Percentiles rank a stretch among this genome's conserved stretches.
Conservation (phyloP, 2,888 invertebrate species). For the Tenthredo scrophulariae region DNA sequence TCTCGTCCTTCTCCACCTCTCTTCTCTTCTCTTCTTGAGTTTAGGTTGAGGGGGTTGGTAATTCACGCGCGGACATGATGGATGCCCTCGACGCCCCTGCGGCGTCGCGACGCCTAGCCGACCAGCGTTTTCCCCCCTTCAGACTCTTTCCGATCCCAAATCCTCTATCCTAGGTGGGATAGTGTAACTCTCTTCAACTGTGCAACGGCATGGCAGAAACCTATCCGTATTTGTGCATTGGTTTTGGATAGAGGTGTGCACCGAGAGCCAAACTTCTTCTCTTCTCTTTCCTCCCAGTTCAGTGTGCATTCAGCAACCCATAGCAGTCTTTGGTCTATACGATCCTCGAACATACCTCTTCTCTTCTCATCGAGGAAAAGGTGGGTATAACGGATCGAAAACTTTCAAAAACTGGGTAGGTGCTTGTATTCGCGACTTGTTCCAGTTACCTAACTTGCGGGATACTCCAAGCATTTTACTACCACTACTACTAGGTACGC, state of each 20-base stretch:
- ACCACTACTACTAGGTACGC: not conserved
- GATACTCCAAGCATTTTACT: not conserved
- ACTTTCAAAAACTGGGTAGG: slow-evolving; percentile 42
- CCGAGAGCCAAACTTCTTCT: not conserved
- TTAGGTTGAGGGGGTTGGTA: slow-evolving; percentile 67
- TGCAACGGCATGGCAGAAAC: not conserved
- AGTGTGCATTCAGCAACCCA: not conserved
- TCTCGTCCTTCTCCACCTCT: not conserved
- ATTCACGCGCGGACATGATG: slow-evolving; percentile 75
- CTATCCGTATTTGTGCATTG: not conserved
- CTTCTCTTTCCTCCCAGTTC: not conserved
- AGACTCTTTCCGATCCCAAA: not conserved
- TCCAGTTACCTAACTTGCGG: slow-evolving; percentile 34
- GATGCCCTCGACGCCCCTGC: slow-evolving; percentile 74
- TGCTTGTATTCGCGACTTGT: slow-evolving; percentile 48
- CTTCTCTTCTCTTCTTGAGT: slow-evolving; percentile 55
- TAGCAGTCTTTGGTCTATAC: not conserved
- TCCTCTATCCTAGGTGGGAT: not conserved
- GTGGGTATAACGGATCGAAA: slow-evolving; percentile 20
- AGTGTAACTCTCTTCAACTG: not conserved
- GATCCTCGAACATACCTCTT: slow-evolving; percentile 20
- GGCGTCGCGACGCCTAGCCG: slow-evolving; percentile 74
- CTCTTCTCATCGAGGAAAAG: not conserved
- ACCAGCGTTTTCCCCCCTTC: slow-evolving; percentile 50
- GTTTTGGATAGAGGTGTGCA: not conserved